These are phyloP conservation scores for Diplazon laetatorius DNA, from an alignment of 2,888 invertebrate species.

Conservation along the genomic window DNA sequence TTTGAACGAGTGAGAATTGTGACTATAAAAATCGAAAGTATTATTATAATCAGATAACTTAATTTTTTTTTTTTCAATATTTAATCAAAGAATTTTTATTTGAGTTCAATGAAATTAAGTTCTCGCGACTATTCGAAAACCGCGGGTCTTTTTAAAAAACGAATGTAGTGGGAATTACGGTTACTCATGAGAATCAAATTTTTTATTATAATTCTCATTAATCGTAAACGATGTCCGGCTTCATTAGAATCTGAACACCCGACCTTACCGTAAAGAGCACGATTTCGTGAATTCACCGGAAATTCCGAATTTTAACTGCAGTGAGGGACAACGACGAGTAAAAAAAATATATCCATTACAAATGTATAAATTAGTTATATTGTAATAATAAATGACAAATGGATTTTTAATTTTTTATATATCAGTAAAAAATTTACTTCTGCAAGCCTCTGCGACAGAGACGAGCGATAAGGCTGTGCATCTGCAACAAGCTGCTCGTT, in stretches of 20 bases:
- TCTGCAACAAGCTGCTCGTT: constrained; percentile 92
- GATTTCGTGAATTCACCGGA: background rate
- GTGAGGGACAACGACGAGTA: background rate
- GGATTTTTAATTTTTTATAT: constrained; percentile 16
- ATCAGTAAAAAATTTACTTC: constrained; percentile 40
- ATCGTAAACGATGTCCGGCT: background rate
- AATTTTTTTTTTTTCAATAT: no score
- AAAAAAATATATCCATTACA: constrained; percentile 33
- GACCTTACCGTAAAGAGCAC: background rate
- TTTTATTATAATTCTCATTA: background rate
- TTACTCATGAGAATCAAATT: background rate
- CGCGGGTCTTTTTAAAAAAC: background rate
- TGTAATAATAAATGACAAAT: constrained; percentile 48
- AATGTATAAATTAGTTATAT: constrained; percentile 72
- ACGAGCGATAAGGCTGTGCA: constrained; percentile 94
- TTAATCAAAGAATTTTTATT: background rate
- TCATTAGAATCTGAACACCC: background rate
- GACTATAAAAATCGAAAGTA: constrained; percentile 3
- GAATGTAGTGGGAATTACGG: no score
- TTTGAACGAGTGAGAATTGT: constrained; percentile 11
- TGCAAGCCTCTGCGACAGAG: constrained; percentile 85
- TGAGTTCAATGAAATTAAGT: background rate
- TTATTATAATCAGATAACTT: background rate
- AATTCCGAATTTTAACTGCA: background rate
- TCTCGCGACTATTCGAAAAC: background rate